Percentiles rank a stretch among this genome's conserved stretches.
These are phyloP conservation scores for Rhadinocentrus ornatus DNA, from an alignment of 2,797 vertebrate species.

Conservation along the genomic window DNA sequence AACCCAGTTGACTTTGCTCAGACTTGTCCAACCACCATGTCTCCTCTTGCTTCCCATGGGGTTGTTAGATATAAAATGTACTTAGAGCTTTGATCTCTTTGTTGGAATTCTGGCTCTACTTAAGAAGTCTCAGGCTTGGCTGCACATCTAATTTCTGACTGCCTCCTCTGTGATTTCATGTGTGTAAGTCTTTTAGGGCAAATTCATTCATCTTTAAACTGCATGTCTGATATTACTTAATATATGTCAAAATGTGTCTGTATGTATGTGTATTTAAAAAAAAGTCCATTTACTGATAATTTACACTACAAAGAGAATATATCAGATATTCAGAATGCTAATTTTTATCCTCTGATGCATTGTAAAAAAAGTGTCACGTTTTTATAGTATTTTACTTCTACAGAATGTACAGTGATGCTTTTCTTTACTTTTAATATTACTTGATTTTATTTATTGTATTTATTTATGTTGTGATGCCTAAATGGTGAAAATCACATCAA, in stretches of 20 bases:
- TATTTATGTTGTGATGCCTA: neutral
- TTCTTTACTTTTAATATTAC: too few relatives aligned
- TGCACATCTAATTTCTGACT: conserved; percentile 41
- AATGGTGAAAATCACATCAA: neutral
- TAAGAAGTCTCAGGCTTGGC: conserved; percentile 45
- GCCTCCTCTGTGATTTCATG: conserved; percentile 30
- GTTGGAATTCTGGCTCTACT: conserved; percentile 53
- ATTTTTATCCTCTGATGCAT: too few relatives aligned
- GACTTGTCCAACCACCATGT: conserved; percentile 55
- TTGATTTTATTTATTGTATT: neutral
- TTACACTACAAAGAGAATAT: too few relatives aligned
- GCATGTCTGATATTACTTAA: neutral
- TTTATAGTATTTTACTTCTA: too few relatives aligned
- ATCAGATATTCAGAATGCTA: too few relatives aligned
- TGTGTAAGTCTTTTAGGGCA: conserved; percentile 20
- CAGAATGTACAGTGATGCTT: too few relatives aligned
- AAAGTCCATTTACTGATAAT: too few relatives aligned
- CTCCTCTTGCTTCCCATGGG: conserved; percentile 31
- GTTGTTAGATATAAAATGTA: conserved; percentile 40
- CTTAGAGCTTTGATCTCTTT: conserved; percentile 62
- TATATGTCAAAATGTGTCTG: neutral
- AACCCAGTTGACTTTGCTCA: conserved; percentile 63
- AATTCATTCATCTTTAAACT: conserved; percentile 14
- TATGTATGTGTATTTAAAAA: too few relatives aligned
- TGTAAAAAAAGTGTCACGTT: too few relatives aligned